These are phyloP conservation scores for Oceanodroma tethys DNA, from an alignment of 2,113 vertebrate species.

Conservation along the genomic window DNA sequence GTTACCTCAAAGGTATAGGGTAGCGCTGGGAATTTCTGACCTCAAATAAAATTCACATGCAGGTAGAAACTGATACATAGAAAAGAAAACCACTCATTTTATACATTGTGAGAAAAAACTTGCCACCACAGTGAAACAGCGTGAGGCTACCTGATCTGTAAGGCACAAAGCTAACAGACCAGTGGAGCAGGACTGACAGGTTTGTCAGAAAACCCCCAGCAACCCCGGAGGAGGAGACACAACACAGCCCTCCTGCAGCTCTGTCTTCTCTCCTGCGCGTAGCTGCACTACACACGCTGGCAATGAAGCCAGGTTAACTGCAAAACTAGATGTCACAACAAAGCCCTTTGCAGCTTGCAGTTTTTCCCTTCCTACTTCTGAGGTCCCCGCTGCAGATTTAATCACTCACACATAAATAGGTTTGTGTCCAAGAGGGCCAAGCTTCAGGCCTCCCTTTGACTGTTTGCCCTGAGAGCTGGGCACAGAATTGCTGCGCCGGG, in stretches of 20 bases:
- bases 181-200: not conserved
- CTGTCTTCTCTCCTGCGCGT: not conserved
- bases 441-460: not conserved
- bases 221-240: not conserved
- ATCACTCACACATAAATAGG: rapidly evolving
- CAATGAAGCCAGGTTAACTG: not conserved
- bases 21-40: not conserved
- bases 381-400: not conserved
- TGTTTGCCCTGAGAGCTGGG: not conserved
- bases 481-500: rapidly evolving
- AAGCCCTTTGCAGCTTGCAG: not conserved
- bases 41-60: not conserved
- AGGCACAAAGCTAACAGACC: not conserved
- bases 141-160: not conserved
- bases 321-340: not conserved
- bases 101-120: not conserved
- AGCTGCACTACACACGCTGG: not conserved
- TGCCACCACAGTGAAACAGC: not conserved
- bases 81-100: not conserved
- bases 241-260: not conserved
- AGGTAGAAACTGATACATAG: not conserved
- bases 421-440: not conserved
- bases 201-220: not conserved
- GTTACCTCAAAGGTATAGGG: not conserved
- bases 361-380: not conserved